Conservation (phyloP, 2,797 vertebrate species). For the Coilia nasus region DNA sequence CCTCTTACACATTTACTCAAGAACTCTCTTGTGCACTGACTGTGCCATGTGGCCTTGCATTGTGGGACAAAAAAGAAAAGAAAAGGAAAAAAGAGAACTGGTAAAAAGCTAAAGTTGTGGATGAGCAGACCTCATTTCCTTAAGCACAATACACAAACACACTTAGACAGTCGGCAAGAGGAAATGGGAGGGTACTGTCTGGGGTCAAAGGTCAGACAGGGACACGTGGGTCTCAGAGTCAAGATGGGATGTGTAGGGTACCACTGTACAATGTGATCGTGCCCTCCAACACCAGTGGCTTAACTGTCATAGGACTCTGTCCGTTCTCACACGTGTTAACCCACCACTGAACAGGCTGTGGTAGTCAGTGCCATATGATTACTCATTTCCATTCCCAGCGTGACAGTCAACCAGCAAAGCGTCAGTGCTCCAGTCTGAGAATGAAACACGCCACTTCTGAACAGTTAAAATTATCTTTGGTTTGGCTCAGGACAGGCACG, state of each 20-base stretch:
- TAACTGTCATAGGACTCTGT: neutral
- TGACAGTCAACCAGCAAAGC: neutral
- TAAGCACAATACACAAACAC: constrained; percentile 19
- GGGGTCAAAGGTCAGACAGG: constrained; percentile 26
- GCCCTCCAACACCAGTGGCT: neutral
- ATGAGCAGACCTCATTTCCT: neutral
- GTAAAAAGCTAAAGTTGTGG: neutral
- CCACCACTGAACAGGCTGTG: neutral
- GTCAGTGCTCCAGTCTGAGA: constrained; percentile 9
- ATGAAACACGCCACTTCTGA: neutral
- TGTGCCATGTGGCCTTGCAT: neutral
- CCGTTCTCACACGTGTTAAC: neutral
- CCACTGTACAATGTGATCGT: neutral
- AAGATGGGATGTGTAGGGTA: neutral
- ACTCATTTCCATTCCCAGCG: neutral
- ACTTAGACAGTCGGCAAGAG: neutral
- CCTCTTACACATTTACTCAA: neutral
- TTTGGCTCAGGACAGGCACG: neutral
- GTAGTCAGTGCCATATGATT: neutral
- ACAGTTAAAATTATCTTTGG: neutral
- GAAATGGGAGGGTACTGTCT: neutral
- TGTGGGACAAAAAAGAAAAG: neutral
- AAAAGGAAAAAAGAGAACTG: neutral
- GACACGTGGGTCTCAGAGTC: neutral
- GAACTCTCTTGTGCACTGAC: neutral